Base-by-base conservation (phyloP, 92 coral and sea anemone genomes). In the Zoanthus sociatus region DNA sequence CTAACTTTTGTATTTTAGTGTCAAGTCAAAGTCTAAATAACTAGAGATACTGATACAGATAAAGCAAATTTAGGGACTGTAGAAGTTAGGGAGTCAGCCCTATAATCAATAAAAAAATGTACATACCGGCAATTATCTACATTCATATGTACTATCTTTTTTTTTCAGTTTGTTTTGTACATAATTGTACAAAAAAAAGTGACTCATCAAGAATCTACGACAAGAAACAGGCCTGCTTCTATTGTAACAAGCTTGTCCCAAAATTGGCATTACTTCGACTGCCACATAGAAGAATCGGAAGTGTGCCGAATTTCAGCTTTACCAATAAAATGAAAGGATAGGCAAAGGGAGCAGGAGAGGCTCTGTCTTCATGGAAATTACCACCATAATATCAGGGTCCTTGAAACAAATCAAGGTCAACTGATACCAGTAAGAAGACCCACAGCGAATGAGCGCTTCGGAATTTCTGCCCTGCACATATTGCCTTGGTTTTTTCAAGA, bases 321-420 rank as follows among this genome's bases (percentile, higher is more conserved):
- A 54, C 50, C 69, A 13, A 9, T 7, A 10, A 33, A 31, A 31
- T 86, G 76, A 1, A 1, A 1, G 5, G 83, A 74, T 10, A 26
- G 89, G 33, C 60, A 86, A 45, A 70, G 18, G 46, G 72, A 45
- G 16, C 4, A 46, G 56, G 71, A 74, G 26, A 73, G 67, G 70
- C 14, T 86, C 33, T 17, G 89, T 26, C 55, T 68, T 1, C 48
- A 9, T 6, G 83, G 89, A 17, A 75, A 86, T 30, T 86, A 31
- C 64, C 89, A 75, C 71, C 83, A 86, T 45, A 86, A 86, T 44
- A 30, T 73, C 53, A 58, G 69, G 20, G 89, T 86, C 53, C 30
- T 55, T 18, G 53, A 31, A 6, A 75, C 51, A 20, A 78, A 78
- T 8, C 10, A 33, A 10, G 83, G 89, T 30, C 56, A 86, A 37